Conservation (phyloP, 2,888 invertebrate genomes). For the Apomyelois bistriatella region DNA sequence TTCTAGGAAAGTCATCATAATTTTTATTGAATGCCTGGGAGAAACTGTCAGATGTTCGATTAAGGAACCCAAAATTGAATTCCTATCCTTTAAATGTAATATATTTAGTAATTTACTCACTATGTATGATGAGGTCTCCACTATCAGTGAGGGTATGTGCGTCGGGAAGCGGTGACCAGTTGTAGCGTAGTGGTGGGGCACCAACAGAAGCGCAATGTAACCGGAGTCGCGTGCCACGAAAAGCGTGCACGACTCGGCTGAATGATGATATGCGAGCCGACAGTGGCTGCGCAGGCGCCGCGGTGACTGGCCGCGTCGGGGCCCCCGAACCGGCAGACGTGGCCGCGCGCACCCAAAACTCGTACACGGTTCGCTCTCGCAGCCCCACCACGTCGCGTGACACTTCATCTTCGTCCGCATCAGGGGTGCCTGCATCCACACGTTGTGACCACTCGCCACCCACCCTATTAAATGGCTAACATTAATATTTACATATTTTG, state of each 20-base stretch:
- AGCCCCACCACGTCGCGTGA: constrained; percentile 84
- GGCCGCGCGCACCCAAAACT: constrained; percentile 88
- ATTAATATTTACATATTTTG: neutral
- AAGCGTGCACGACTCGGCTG: constrained; percentile 81
- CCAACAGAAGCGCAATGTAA: constrained; percentile 85
- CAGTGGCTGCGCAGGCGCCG: constrained; percentile 79
- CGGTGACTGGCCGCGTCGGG: constrained; percentile 79
- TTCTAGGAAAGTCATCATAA: constrained; percentile 51
- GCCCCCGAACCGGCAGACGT: constrained; percentile 83
- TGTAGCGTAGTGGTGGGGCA: constrained; percentile 81
- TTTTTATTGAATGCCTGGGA: neutral
- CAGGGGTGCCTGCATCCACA: constrained; percentile 34
- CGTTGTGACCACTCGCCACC: constrained; percentile 63
- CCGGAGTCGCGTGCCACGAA: constrained; percentile 81
- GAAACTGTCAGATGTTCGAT: too few relatives aligned
- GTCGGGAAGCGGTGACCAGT: constrained; percentile 78
- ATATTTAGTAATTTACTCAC: constrained; percentile 53
- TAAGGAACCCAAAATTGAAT: too few relatives aligned
- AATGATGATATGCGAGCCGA: constrained; percentile 90
- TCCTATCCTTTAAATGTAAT: neutral
- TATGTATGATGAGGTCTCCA: constrained; percentile 84
- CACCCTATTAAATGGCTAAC: constrained; percentile 34
- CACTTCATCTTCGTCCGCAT: constrained; percentile 46
- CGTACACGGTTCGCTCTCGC: constrained; percentile 85
- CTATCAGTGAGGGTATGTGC: constrained; percentile 77